Percentiles rank a stretch among this genome's conserved stretches.
phyloP scores from a whole-genome alignment of 2,888 invertebrate species.

The Dicyrtomina minuta region DNA sequence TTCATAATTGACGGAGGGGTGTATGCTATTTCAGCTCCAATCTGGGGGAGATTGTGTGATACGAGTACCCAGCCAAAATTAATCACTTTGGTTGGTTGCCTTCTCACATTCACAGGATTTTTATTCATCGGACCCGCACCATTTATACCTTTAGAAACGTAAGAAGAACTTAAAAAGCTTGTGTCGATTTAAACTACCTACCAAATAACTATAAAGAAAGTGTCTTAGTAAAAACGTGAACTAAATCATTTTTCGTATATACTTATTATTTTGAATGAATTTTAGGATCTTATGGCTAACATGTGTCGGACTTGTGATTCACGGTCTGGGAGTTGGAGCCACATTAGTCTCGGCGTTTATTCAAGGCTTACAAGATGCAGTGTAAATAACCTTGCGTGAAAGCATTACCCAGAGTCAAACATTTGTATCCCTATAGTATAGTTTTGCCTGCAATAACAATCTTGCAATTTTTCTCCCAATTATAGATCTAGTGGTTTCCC shows the following conservation, averaged over 20 bases:
- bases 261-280: background rate
- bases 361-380: conserved; percentile 74
- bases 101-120: conserved; percentile 69
- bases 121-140: conserved; percentile 79
- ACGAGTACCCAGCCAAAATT: conserved; percentile 71
- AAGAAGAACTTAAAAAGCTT: background rate
- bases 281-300: conserved; percentile 61
- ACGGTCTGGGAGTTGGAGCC: conserved; percentile 82
- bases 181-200: too few relatives aligned
- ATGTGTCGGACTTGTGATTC: conserved; percentile 70
- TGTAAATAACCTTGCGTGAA: too few relatives aligned
- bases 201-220: too few relatives aligned
- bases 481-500: conserved; percentile 71
- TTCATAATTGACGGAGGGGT: conserved; percentile 81
- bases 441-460: too few relatives aligned
- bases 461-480: too few relatives aligned
- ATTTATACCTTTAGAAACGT: conserved; percentile 68
- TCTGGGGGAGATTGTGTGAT: conserved; percentile 79
- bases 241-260: too few relatives aligned
- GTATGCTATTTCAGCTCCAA: conserved; percentile 75
- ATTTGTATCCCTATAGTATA: background rate
- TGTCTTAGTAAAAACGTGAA: too few relatives aligned
- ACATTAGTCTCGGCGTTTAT: conserved; percentile 84
- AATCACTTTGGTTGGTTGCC: conserved; percentile 68
- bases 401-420: too few relatives aligned